These are phyloP conservation scores for Drepanosiphum platanoidis DNA, from an alignment of 2,888 invertebrate species.

Conservation along the genomic window DNA sequence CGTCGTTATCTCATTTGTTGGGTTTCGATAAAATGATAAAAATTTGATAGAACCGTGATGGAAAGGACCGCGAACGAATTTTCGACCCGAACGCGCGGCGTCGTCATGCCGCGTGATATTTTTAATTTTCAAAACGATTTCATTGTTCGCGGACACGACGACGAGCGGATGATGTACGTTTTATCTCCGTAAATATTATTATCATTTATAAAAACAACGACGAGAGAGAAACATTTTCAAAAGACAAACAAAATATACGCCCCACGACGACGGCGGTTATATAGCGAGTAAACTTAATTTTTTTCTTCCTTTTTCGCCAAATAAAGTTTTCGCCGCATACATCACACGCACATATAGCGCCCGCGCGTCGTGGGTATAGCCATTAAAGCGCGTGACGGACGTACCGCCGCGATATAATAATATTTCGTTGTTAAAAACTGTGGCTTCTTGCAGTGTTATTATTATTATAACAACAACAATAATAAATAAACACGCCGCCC, in stretches of 20 bases:
- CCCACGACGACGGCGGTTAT: no score
- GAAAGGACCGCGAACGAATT: not conserved
- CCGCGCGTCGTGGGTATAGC: no score
- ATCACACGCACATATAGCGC: not conserved
- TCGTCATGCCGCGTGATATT: not conserved
- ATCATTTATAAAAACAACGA: no score
- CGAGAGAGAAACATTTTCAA: not conserved
- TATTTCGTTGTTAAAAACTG: conserved; percentile 27
- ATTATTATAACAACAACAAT: no score
- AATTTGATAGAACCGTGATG: not conserved
- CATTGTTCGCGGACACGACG: no score
- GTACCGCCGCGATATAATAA: not conserved
- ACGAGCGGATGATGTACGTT: no score
- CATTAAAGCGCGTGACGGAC: not conserved
- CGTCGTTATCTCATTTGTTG: not conserved
- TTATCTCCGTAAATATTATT: not conserved
- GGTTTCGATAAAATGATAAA: no score
- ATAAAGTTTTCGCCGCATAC: not conserved
- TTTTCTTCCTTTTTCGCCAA: no score
- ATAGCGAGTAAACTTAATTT: not conserved
- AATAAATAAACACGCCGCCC: no score
- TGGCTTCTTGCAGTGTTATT: no score
- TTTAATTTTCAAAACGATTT: not conserved
- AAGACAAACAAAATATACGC: not conserved
- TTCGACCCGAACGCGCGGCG: not conserved